Evolutionary conservation across 1,140 invertebrate genomes (phyloP), one percentile per base, ranked within the genome.

Genomic region (Drusus annulatus): DNA sequence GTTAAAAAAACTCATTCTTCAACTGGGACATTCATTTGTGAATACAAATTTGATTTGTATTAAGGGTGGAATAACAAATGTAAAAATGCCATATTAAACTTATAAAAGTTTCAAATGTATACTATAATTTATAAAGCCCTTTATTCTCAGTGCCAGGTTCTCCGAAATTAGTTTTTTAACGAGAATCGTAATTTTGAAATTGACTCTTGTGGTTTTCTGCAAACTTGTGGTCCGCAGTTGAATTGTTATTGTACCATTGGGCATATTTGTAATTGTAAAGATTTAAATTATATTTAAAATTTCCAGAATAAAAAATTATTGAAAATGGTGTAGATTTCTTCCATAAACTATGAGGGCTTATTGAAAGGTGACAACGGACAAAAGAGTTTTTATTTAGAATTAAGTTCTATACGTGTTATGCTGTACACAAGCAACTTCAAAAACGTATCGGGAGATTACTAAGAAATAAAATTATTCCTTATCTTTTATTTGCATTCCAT

Each of bases 131-230:
- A 8, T 45, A 13, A 45, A 10, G 8, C 10, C 36, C 36, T 45
- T 45, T 45, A 8, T 10, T 45, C 1, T 45, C 1, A 45, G 36
- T 45, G 36, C 36, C 8, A 60, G 13, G 56, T 19, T 21, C 3
- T 6, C 78, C 77, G 50, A 79, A 78, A 80, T 36, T 78, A 82
- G 81, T 80, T 82, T 82, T 79, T 78, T 82, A 82, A 77, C 78
- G 65, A 54, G 68, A 79, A 82, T 68, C 78, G 81, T 82, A 82
- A 45, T 45, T 45, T 45, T 45, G 36, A 45, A 82, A 82, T 82
- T 82, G 78, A 63, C 74, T 73, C 63, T 77, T 60, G 71, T 77
- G 51, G 76, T 78, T 75, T 58, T 63, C 62, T 45, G 50, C 76
- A 77, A 81, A 76, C 63, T 56, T 58, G 21, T 17, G 76, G 68